Base-by-base conservation (phyloP, 2,113 vertebrate genomes). In the Noctilio leporinus region DNA sequence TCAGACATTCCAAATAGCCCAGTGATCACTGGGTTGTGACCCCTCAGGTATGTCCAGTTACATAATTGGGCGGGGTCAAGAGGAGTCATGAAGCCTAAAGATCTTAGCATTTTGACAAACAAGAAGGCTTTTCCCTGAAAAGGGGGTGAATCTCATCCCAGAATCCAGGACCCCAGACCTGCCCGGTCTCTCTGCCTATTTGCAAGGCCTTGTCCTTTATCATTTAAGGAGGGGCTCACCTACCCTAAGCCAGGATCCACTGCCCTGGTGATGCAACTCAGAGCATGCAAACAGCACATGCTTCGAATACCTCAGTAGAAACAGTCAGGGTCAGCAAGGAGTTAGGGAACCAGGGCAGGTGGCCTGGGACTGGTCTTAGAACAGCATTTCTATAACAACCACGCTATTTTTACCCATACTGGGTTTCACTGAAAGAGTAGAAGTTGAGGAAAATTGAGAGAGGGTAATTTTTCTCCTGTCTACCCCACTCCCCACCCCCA, bases 401-500 rank as follows among this genome's bases (percentile, higher is more conserved):
- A 2, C 12, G 7, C 40, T 28, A 20, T 62, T 70, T 62, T 43
- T 43, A 86, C 33, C 38, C 43, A 10, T 4, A 28, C 26, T 35
- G 53, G 26, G 24, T 90, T 30, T 28, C 22, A 20, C 4, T 26
- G 51, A 69, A 62, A 89, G 62, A 14, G 33, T 6, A 95, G 72
- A 53, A 14, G 43, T 26, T 70, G 62, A 87, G 53, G 57, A 43
- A 47, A 24, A 64, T 7, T 28, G 45, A 75, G 33, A 49, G 28
- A 35, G 2, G 22, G 26, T 38, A 53, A 81, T 73, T 11, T 26
- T 17, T 43, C 62, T 4, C 7, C 0, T 10, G 20, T 6, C 49
- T 24, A 0, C 7, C 7, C 5, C 33, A 0, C 7, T 7, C 5
- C n/a, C n/a, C 38, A 14, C 2, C 38, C 35, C 7, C 6, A 65